Evolutionary conservation across 2,888 invertebrate genomes (phyloP), one percentile per base, ranked within the genome.

Genomic region (Autographa gamma): DNA sequence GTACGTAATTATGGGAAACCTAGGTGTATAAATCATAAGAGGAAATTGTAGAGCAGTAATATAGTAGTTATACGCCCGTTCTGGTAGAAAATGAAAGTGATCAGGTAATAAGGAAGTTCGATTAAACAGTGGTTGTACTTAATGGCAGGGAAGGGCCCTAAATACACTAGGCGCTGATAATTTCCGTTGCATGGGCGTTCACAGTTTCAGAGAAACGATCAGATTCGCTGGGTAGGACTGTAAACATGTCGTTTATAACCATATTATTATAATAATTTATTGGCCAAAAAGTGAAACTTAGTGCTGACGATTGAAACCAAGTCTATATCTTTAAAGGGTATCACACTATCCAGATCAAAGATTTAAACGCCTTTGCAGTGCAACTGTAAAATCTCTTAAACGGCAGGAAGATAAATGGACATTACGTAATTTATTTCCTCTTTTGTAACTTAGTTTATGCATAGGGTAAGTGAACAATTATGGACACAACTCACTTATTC

Each of bases 61-160:
- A 19, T 67, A 73, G 73, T 71, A 63, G 78, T 77, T 83, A 76
- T 72, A 83, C 77, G 81, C 83, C 81, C 65, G 77, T 85, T 82
- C 77, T 74, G 74, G 73, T 71, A 73, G 88, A 90, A 89, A 91
- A 84, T 69, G 90, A 91, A 90, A 91, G 90, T 86, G 80, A 82
- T 76, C 72, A 82, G 67, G 69, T 89, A 88, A 91, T 90, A 90
- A 90, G 90, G 91, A 91, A 90, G 87, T 83, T 77, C 72, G 81
- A 87, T 87, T 85, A 83, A 86, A 89, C 87, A 85, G 89, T 86
- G 86, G 87, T 85, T 69, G 70, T 82, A 76, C 71, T 83, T 86
- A 86, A 86, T 82, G 79, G 69, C 66, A 48, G 74, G 74, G 83
- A 80, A 85, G 74, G 85, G 85, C 74, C 71, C 80, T 88, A 85